phyloP scores from a whole-genome alignment of 2,113 vertebrate species.

The Lontra canadensis region DNA sequence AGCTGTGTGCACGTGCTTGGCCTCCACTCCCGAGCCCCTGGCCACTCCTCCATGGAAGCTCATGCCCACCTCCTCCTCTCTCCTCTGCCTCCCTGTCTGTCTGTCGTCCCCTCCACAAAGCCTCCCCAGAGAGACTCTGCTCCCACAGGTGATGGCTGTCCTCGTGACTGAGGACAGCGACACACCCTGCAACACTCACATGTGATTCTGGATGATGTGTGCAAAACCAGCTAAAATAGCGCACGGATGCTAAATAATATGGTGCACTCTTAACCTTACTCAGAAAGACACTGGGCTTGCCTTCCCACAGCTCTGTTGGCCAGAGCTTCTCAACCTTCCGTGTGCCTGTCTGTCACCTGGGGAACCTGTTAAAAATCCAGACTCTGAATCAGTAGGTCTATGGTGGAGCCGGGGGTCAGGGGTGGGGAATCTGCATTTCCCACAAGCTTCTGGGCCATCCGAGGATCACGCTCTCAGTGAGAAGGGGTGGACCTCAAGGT shows the following conservation, averaged over 20 bases:
- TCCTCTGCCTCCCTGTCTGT: fast-evolving
- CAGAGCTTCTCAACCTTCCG: fast-evolving
- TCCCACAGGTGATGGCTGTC: not conserved
- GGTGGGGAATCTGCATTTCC: not conserved
- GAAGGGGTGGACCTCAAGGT: not conserved
- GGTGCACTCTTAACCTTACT: not conserved
- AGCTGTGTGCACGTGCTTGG: fast-evolving
- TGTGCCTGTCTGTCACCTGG: fast-evolving
- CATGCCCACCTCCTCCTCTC: not conserved
- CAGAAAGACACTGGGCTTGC: not conserved
- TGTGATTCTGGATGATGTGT: not conserved
- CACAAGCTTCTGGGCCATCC: fast-evolving
- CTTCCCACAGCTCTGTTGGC: not conserved
- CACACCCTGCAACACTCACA: not conserved
- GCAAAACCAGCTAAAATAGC: not conserved
- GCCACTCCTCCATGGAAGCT: not conserved
- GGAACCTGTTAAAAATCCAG: not conserved
- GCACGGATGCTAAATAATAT: not conserved
- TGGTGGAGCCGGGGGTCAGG: not conserved
- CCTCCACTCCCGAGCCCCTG: not conserved
- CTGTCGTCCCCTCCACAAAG: not conserved
- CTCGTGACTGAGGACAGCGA: not conserved
- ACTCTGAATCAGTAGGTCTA: not conserved
- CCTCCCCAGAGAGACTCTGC: not conserved
- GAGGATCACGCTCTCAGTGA: not conserved